Base-by-base conservation (phyloP, 2,113 vertebrate species). In the Scytalopus superciliaris region DNA sequence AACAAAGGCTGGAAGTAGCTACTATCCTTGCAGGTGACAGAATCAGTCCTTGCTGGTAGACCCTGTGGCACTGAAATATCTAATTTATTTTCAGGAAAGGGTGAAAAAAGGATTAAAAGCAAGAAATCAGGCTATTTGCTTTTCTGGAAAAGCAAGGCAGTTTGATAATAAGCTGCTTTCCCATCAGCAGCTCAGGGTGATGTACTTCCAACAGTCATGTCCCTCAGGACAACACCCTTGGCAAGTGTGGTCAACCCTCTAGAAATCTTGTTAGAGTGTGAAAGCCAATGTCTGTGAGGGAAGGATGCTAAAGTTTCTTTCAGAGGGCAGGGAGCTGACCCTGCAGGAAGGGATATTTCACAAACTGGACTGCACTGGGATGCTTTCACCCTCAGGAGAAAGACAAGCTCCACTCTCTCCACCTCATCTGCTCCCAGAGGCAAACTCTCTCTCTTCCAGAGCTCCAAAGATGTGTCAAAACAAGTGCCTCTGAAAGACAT, bases 101-200 rank as follows among this genome's bases (percentile, higher is more conserved):
- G 72, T 96, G 88, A 88, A 94, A 90, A 95, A 88, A n/a, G 82
- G 90, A 93, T 96, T 96, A 95, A 69, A 92, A 93, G 55, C 85
- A 67, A 33, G 60, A 91, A 89, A 94, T 90, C 39, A 24, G 68
- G 42, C 52, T 49, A 88, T 93, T 80, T 79, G 22, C 42, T 23
- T 66, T 80, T 35, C 75, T 91, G 63, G 75, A 78, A 62, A 57
- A 73, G 87, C 63, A 33, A 90, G 33, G 76, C 55, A 93, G 55
- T 33, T 93, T 84, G 47, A 88, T 66, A 93, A 86, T 69, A 83
- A 95, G 85, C 92, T 3, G 9, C 70, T 85, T 93, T 85, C 33
- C 70, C 1, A 0, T 17, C 0, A 0, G 75, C 64, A 76, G 57
- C 82, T 94, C 21, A 16, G 66, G 84, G 82, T 56, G 55, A 79